phyloP scores from a whole-genome alignment of 2,888 invertebrate genomes.

The Ormyrus rosae region DNA sequence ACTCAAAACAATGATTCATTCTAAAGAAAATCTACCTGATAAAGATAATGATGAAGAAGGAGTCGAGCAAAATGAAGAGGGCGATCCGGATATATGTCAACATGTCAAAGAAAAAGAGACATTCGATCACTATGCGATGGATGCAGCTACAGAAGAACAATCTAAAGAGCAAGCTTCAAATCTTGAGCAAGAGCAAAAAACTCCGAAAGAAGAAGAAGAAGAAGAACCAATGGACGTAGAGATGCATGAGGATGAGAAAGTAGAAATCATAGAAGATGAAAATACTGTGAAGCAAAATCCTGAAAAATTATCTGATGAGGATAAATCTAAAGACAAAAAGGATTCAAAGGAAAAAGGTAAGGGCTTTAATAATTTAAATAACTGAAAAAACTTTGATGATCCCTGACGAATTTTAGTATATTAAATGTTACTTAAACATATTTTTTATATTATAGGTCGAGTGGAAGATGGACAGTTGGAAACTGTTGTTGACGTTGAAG shows the following conservation, averaged over 20 bases:
- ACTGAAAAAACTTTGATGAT: not conserved
- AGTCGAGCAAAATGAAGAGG: constrained; percentile 62
- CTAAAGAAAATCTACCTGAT: constrained; percentile 76
- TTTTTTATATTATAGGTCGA: constrained; percentile 11
- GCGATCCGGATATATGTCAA: constrained; percentile 83
- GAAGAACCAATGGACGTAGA: constrained; percentile 69
- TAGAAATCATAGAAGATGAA: constrained; percentile 78
- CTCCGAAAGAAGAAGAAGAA: constrained; percentile 74
- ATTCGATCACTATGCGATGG: constrained; percentile 84
- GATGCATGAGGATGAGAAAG: constrained; percentile 72
- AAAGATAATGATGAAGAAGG: constrained; percentile 74
- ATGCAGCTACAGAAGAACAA: constrained; percentile 90
- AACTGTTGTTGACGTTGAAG: constrained; percentile 83
- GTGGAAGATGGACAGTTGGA: constrained; percentile 76
- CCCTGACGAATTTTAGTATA: not conserved
- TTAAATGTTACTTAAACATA: not conserved
- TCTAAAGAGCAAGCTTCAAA: constrained; percentile 82
- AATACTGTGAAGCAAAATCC: constrained; percentile 75
- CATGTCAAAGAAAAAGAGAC: constrained; percentile 89
- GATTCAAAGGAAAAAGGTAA: constrained; percentile 75
- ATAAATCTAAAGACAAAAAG: constrained; percentile 61
- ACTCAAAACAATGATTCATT: constrained; percentile 79
- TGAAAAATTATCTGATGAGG: constrained; percentile 76
- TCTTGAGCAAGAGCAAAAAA: constrained; percentile 80
- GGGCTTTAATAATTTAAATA: constrained; percentile 54